A percentile compares a stretch with the other conserved stretches of the same genome.
phyloP scores from a whole-genome alignment of 2,113 vertebrate genomes.

The Mobula hypostoma region DNA sequence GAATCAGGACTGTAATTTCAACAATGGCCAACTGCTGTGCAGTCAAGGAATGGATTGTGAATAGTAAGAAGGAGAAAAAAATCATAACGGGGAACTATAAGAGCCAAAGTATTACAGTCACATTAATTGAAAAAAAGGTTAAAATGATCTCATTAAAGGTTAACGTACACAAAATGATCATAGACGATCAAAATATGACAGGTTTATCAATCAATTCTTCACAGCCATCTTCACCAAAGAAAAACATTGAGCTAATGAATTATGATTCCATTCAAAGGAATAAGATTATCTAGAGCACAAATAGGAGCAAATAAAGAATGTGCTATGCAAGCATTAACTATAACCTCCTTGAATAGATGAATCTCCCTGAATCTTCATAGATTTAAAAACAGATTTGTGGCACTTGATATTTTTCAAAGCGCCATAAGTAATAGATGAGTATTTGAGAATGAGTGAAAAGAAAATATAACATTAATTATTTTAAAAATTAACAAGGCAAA shows the following conservation, averaged over 20 bases:
- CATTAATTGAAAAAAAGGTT: neutral
- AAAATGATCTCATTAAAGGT: neutral
- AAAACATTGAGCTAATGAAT: neutral
- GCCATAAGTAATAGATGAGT: neutral
- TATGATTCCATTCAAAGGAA: neutral
- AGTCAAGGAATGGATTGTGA: neutral
- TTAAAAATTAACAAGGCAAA: neutral
- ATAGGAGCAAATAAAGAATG: neutral
- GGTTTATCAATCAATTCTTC: neutral
- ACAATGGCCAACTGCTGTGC: neutral
- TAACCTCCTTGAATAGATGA: neutral
- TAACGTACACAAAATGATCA: neutral
- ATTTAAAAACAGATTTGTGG: neutral
- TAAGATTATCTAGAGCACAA: neutral
- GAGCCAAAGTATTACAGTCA: neutral
- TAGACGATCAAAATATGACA: neutral
- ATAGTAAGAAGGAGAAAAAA: neutral
- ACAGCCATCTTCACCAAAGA: neutral
- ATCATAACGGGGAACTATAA: neutral
- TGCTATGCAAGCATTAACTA: neutral
- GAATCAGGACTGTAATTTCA: neutral
- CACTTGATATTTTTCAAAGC: neutral
- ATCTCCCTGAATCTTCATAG: neutral
- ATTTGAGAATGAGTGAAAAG: neutral
- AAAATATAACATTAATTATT: neutral